Base-by-base conservation (phyloP, 2,113 vertebrate species). In the Myxocyprinus asiaticus region DNA sequence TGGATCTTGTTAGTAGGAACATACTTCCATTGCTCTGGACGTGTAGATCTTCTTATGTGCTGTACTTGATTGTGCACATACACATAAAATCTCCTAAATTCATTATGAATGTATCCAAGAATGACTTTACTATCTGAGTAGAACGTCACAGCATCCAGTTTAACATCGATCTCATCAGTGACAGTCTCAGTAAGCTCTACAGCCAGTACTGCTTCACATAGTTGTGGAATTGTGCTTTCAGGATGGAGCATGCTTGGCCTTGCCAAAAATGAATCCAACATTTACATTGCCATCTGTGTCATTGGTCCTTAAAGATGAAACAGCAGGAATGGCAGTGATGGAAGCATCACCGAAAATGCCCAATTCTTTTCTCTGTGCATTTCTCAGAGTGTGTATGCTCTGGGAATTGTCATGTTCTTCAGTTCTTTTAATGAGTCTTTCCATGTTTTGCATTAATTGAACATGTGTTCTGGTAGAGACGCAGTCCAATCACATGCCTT, bases 181-280 rank as follows among this genome's bases (percentile, higher is more conserved):
- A 42, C 17, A 9, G 47, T 48, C 12, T 56, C 51, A 4, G 48
- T 15, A 7, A 55, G 11, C 50, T 71, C 50, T 5, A 71, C 68
- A 42, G 68, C 68, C 2, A 71, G 33, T 17, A 71, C 68, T 22
- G 51, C 68, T 51, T 17, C 51, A 9, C 68, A 71, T 10, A 71
- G 45, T 7, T 7, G 4, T 47, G 45, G 45, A 47, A 47, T 47
- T 47, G 45, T 47, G 7, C 4, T 4, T 47, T 47, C 45, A 47
- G 45, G 45, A 47, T 7, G 45, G 45, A 47, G 45, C 7, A 7
- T 4, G 45, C 45, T 47, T 47, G 45, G 45, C 45, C 7, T 47
- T 47, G 4, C 45, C 45, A 47, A 4, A 47, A 47, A 47, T 47
- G 7, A 47, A 47, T 7, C 45, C 45, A 47, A 47, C 45, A 47